phyloP scores from a whole-genome alignment of 2,888 invertebrate species.

The Gibbula magus region DNA sequence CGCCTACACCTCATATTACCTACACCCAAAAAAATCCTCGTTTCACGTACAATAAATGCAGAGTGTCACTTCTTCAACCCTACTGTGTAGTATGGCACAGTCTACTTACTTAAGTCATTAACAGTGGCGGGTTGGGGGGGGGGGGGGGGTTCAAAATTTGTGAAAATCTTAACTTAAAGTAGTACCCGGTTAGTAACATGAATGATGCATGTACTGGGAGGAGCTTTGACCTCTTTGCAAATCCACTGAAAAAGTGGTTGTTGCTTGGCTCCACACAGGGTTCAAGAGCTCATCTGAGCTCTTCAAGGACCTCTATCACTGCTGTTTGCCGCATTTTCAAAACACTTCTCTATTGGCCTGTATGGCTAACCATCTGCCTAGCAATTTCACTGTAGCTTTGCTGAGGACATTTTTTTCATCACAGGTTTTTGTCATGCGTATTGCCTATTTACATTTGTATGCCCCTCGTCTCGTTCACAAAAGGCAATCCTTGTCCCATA shows the following conservation, averaged over 20 bases:
- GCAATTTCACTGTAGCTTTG: conserved; percentile 7
- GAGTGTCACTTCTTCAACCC: too few relatives aligned
- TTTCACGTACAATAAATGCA: too few relatives aligned
- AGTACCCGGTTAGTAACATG: neutral
- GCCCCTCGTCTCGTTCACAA: neutral
- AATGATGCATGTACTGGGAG: neutral
- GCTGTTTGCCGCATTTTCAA: conserved; percentile 2
- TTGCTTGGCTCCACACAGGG: neutral
- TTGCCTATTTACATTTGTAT: neutral
- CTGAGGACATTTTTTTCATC: neutral
- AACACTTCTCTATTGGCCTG: neutral
- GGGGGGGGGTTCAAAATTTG: too few relatives aligned
- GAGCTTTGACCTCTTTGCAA: too few relatives aligned
- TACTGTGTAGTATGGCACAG: too few relatives aligned
- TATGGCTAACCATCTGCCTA: conserved; percentile 3
- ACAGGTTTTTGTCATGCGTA: conserved; percentile 8
- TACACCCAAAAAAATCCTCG: too few relatives aligned
- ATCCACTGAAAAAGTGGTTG: too few relatives aligned
- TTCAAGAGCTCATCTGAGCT: neutral
- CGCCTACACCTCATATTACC: too few relatives aligned
- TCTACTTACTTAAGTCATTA: too few relatives aligned
- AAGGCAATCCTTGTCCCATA: neutral
- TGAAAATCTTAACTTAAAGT: too few relatives aligned
- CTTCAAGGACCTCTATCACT: neutral
- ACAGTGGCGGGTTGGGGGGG: too few relatives aligned